Base-by-base conservation (phyloP, 2,888 invertebrate genomes). In the Priocnemis perturbator region DNA sequence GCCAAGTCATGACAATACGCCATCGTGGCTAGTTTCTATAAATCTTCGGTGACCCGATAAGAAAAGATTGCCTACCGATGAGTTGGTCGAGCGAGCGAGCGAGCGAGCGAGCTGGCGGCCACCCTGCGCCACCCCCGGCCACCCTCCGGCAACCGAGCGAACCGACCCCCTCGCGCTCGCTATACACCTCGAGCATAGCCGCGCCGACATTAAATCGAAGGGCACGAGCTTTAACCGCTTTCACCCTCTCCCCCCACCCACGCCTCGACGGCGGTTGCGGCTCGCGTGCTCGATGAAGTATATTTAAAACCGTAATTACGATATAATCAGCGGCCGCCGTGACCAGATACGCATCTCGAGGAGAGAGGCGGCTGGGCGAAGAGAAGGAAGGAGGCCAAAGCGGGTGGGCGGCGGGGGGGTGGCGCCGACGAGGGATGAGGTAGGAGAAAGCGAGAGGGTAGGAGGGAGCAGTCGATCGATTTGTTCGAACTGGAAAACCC, bases 231-330 rank as follows among this genome's bases (percentile, higher is more conserved):
- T 76, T 71, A 77, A 65, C 77, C 66, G 71, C 20, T 57, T 30
- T 17, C 61, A 20, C 23, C 15, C 30, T 11, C 53, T 23, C 68
- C 50, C 45, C 60, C 47, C n/a, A 44, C 47, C 14, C 50, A n/a
- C 19, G 15, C 3, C 7, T 26, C 55, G 53, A 26, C 58, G 76
- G 50, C 57, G 17, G 52, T 37, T 23, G 45, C 52, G 57, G 77
- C 67, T 86, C 78, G 86, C 86, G 86, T 87, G 86, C 79, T 79
- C 79, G 82, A 85, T 83, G 83, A 85, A 85, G 84, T 86, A 87
- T 86, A 85, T 86, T 87, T 85, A 84, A 85, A 85, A 81, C 81
- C 80, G 83, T 85, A 86, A 87, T 87, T 85, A 85, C 85, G 85
- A 87, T 86, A 85, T 82, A 86, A 87, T 86, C 86, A 82, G 78